A percentile compares a stretch with the other conserved stretches of the same genome.
Conservation (phyloP, 2,888 invertebrate genomes). For the Synanthedon vespiformis region DNA sequence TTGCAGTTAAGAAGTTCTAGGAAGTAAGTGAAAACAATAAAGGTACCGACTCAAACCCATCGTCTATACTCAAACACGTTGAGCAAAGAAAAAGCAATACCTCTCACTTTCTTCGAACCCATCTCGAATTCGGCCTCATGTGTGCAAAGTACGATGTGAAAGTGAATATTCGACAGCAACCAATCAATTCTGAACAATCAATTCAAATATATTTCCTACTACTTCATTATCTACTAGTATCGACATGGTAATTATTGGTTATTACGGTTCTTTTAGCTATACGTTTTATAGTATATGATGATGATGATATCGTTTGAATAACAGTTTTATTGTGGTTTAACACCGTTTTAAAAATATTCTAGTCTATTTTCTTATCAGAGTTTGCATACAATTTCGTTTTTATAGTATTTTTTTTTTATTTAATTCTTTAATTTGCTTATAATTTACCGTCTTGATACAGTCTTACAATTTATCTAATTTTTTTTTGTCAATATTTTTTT, state of each 20-base stretch:
- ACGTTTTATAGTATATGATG: too few species aligned
- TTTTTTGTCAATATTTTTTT: too few species aligned
- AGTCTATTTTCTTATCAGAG: too few species aligned
- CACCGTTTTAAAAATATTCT: too few species aligned
- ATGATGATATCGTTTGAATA: too few species aligned
- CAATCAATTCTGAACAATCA: conserved; percentile 29
- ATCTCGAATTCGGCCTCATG: conserved; percentile 38
- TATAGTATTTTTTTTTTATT: too few species aligned
- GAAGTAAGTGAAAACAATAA: neutral
- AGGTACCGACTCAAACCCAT: neutral
- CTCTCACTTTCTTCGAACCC: conserved; percentile 60
- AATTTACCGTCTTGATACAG: conserved; percentile 5
- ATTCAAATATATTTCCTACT: conserved; percentile 17
- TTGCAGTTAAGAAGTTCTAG: neutral
- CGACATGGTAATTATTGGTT: conserved; percentile 12
- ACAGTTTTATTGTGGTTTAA: too few species aligned
- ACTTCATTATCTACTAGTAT: conserved; percentile 19
- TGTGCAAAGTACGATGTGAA: conserved; percentile 36
- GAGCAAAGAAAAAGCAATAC: conserved; percentile 53
- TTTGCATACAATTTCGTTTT: too few species aligned
- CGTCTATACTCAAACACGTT: conserved; percentile 32
- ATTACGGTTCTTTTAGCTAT: neutral
- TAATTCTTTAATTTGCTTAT: neutral
- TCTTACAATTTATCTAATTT: too few species aligned
- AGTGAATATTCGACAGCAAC: conserved; percentile 38